These are phyloP conservation scores for Plebejus melissa DNA, from an alignment of 2,888 invertebrate species.

Conservation along the genomic window DNA sequence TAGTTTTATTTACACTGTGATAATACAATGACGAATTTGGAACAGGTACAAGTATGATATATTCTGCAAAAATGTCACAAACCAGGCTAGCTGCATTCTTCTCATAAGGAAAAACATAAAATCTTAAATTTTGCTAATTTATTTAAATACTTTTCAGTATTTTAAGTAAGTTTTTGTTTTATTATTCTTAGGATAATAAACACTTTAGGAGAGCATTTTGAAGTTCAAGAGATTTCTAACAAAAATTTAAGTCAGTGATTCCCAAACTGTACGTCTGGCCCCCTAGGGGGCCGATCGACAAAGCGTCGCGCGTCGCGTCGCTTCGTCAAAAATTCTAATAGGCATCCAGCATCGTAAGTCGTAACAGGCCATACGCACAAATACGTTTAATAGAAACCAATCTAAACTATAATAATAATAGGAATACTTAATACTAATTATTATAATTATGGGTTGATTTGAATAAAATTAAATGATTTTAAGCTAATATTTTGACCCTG, in stretches of 20 bases:
- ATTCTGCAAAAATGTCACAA: conserved; percentile 7
- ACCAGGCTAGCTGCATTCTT: background rate
- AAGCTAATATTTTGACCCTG: background rate
- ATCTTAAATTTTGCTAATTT: background rate
- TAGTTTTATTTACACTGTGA: too few species aligned
- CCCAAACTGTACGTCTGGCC: background rate
- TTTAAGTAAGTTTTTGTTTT: background rate
- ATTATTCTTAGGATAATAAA: background rate
- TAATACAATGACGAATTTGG: conserved; percentile 10
- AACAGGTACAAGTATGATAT: background rate
- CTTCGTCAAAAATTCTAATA: too few species aligned
- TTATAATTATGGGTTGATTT: too few species aligned
- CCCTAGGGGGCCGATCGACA: background rate
- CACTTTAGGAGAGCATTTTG: background rate
- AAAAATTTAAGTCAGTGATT: background rate
- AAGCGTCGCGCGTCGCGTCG: too few species aligned
- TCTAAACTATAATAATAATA: too few species aligned
- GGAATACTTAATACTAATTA: too few species aligned
- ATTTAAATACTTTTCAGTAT: background rate
- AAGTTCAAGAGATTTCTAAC: background rate
- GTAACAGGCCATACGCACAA: too few species aligned
- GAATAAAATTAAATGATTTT: background rate
- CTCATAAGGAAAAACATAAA: background rate
- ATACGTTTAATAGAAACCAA: too few species aligned
- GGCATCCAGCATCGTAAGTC: too few species aligned